Base-by-base conservation (phyloP, 2,797 vertebrate genomes). In the Enteromius treurensis region DNA sequence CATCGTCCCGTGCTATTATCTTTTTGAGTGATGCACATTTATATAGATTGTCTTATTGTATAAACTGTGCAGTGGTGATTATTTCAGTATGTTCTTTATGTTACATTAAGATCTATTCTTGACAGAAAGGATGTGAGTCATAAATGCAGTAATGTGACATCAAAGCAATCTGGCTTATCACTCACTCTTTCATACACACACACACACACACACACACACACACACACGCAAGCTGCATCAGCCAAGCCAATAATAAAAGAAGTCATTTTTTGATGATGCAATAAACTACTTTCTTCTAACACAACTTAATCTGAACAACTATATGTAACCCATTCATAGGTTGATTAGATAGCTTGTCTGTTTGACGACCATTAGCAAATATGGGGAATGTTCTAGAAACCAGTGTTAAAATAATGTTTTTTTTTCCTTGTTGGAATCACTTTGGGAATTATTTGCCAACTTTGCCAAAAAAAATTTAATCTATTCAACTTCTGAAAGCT, bases 71-170 rank as follows among this genome's bases (percentile, higher is more conserved):
- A 37, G 42, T 64, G 51, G 42, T 32, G 14, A 37, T 40, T 53
- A 51, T 79, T 79, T 64, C 45, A 17, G 37, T 19, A 55, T 49
- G 53, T 47, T 21, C 53, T 62, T 62, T 62, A 62, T 81, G 40
- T 64, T 62, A 26, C 60, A 21, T 37, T 64, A 34, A 64, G 21
- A 47, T 81, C 21, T 64, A 75, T 75, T 75, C 60, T 42, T 67
- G 47, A 81, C 9, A 26, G 51, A 82, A 84, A 75, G 51, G 88
- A 89, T 49, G 87, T 87, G 88, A 88, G 69, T 90, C 83, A 85
- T 60, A 67, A 60, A 62, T 71, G 69, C 86, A 85, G 81, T 86
- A 79, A 88, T 84, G 77, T 87, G 73, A 86, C 65, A 69, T 76
- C 60, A 70, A 79, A 86, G 84, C 86, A 90, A 77, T 87, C 68